A percentile compares a stretch with the other conserved stretches of the same genome.
Evolutionary conservation across 2,797 vertebrate species (phyloP).

Genomic region (Channallabes apus): DNA sequence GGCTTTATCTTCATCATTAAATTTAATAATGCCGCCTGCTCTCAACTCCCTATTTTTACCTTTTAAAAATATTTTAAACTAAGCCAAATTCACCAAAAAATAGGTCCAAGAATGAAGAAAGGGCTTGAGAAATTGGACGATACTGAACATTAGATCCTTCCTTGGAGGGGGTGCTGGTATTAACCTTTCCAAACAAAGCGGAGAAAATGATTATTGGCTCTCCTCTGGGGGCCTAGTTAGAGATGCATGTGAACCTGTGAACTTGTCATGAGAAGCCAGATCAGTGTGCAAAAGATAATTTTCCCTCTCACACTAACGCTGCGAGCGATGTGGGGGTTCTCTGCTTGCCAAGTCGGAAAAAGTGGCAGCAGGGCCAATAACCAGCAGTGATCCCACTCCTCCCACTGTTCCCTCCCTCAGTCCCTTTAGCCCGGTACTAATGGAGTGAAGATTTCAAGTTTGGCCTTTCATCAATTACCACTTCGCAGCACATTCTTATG

Average conservation of each 20-base stretch:
- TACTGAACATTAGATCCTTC: conserved; percentile 12
- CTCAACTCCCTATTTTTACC: conserved; percentile 45
- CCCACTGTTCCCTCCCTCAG: conserved; percentile 11
- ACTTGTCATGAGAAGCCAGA: conserved; percentile 38
- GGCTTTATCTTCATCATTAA: conserved; percentile 26
- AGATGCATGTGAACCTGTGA: conserved; percentile 42
- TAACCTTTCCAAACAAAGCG: conserved; percentile 45
- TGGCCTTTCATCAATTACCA: conserved; percentile 37
- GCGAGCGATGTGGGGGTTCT: conserved; percentile 32
- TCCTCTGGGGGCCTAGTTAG: conserved; percentile 18
- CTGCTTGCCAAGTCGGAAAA: conserved; percentile 40
- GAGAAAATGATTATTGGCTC: conserved; percentile 44
- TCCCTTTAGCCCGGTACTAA: conserved; percentile 20
- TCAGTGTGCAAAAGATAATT: conserved; percentile 50
- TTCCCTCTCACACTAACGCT: conserved; percentile 40
- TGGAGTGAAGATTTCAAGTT: conserved; percentile 46
- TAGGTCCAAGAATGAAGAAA: neutral
- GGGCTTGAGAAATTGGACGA: neutral
- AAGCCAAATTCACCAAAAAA: conserved; percentile 7
- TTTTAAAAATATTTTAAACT: conserved; percentile 20
- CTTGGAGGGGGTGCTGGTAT: conserved; percentile 17
- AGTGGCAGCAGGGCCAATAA: conserved; percentile 43
- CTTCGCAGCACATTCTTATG: conserved; percentile 35
- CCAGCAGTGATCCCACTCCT: conserved; percentile 51
- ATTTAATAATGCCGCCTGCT: conserved; percentile 54